phyloP scores from a whole-genome alignment of 2,113 vertebrate species.

The Stigmatopora argus region DNA sequence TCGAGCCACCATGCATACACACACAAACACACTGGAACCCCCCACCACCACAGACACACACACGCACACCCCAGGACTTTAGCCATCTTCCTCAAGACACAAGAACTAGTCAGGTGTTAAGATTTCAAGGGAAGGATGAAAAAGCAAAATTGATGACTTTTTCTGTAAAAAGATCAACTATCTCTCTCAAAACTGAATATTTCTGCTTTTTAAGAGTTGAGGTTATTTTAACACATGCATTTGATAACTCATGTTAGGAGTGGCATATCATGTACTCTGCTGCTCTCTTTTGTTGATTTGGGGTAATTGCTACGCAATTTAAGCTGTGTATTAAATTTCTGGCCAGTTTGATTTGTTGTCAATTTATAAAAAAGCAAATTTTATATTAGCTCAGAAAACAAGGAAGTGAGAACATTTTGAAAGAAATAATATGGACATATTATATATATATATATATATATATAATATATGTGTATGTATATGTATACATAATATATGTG shows the following conservation, averaged over 20 bases:
- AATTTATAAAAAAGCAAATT: no score
- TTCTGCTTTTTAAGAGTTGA: conserved; percentile 39
- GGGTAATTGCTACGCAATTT: neutral
- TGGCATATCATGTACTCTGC: conserved; percentile 44
- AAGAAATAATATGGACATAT: no score
- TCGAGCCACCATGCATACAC: conserved; percentile 44
- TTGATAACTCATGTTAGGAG: neutral
- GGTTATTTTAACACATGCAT: conserved; percentile 15
- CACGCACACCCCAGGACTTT: no score
- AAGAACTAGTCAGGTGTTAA: neutral
- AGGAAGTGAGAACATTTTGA: no score
- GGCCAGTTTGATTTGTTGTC: no score
- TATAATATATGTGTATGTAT: no score
- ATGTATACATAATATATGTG: no score
- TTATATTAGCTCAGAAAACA: no score
- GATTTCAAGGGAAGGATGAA: no score
- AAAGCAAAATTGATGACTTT: neutral
- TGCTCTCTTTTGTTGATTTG: conserved; percentile 53
- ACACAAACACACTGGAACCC: no score
- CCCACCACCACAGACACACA: neutral
- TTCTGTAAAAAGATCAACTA: neutral
- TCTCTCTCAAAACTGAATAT: neutral
- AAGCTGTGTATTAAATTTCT: no score
- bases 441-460: no score
- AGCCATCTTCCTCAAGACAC: neutral